These are phyloP conservation scores for Ophion slaviceki DNA, from an alignment of 2,888 invertebrate species.

Conservation along the genomic window DNA sequence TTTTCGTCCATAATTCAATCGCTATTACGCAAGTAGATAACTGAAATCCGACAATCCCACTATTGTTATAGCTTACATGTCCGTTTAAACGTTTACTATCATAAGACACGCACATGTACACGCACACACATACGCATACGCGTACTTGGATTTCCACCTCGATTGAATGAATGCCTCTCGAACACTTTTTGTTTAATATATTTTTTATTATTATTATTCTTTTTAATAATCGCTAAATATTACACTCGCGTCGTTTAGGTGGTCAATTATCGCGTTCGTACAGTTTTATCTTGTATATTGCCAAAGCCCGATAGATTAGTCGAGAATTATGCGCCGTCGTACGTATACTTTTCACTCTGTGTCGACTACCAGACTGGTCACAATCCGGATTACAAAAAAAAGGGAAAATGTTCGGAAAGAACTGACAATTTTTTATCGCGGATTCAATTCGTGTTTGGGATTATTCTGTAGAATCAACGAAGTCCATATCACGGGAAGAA, in stretches of 20 bases:
- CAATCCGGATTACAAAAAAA: not conserved
- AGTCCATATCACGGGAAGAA: too few relatives aligned
- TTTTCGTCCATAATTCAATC: constrained; percentile 73
- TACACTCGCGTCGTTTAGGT: constrained; percentile 55
- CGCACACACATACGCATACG: constrained; percentile 56
- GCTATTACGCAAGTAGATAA: constrained; percentile 78
- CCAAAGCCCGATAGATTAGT: constrained; percentile 70
- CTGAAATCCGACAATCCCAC: constrained; percentile 73
- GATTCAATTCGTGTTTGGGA: too few relatives aligned
- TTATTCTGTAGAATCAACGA: too few relatives aligned
- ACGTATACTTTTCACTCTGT: not conserved
- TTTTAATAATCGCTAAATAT: constrained; percentile 54
- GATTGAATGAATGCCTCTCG: constrained; percentile 68
- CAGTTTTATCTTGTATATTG: constrained; percentile 67
- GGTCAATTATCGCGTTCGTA: constrained; percentile 56
- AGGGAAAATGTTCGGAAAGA: not conserved
- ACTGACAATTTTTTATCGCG: too few relatives aligned
- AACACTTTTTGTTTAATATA: constrained; percentile 50
- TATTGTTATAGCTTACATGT: constrained; percentile 72
- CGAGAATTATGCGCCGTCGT: constrained; percentile 6
- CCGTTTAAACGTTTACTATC: constrained; percentile 56
- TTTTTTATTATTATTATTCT: constrained; percentile 44
- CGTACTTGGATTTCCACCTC: constrained; percentile 68
- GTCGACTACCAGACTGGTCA: not conserved
- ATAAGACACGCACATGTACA: constrained; percentile 58